Percentiles rank a stretch among this genome's conserved stretches.
Evolutionary conservation across 2,888 invertebrate species (phyloP).

Genomic region (Chrysolina americana): DNA sequence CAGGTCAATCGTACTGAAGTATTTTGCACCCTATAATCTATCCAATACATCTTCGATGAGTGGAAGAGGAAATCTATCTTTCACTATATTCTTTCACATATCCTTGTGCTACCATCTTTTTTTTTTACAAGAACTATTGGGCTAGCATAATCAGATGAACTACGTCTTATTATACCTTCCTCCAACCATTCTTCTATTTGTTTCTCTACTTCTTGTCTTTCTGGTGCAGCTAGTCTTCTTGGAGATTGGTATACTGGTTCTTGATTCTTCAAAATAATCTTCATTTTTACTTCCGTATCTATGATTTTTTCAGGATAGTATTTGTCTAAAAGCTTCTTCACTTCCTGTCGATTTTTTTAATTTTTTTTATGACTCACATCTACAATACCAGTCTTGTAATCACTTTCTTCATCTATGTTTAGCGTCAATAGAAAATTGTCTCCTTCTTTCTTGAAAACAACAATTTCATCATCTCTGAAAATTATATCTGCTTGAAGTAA

Average conservation of each 20-base stretch:
- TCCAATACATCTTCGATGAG: slow-evolving; percentile 64
- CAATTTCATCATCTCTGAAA: too few relatives aligned
- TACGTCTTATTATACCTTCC: slow-evolving; percentile 27
- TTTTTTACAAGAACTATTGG: slow-evolving; percentile 48
- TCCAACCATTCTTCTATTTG: slow-evolving; percentile 40
- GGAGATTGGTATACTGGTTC: slow-evolving; percentile 45
- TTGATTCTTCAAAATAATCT: slow-evolving; percentile 34
- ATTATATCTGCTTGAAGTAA: too few relatives aligned
- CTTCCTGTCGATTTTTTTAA: neutral
- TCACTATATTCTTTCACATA: slow-evolving; percentile 41
- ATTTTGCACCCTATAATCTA: slow-evolving; percentile 34
- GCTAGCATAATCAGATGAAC: slow-evolving; percentile 49
- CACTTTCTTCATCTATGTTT: neutral
- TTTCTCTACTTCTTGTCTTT: slow-evolving; percentile 47
- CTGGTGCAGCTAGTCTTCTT: slow-evolving; percentile 48
- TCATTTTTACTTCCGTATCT: slow-evolving; percentile 31
- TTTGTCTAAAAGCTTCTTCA: slow-evolving; percentile 2
- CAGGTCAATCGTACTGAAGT: slow-evolving; percentile 60
- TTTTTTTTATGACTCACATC: slow-evolving; percentile 2
- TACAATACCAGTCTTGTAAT: slow-evolving; percentile 1
- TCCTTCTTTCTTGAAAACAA: neutral
- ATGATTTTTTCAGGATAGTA: slow-evolving; percentile 22
- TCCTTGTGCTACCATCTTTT: slow-evolving; percentile 41
- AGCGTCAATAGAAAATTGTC: neutral
- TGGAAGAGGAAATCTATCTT: slow-evolving; percentile 59